Conservation (phyloP, 2,797 vertebrate genomes). For the Chromis chromis region DNA sequence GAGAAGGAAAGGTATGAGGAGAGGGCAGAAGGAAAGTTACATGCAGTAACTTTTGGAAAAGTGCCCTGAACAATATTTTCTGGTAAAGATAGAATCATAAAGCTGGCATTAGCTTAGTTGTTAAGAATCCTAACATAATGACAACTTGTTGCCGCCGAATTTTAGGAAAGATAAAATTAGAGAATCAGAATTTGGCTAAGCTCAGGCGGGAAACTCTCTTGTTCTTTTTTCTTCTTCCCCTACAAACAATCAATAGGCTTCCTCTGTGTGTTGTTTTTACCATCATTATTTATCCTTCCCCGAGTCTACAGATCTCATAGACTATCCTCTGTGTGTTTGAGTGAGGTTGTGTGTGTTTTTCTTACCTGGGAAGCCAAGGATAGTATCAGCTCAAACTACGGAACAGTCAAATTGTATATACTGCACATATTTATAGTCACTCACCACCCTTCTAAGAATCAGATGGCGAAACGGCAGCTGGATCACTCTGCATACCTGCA, state of each 20-base stretch:
- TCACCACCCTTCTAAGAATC: conserved; percentile 22
- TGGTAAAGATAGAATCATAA: background rate
- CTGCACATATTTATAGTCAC: background rate
- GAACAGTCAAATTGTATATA: background rate
- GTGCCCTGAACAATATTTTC: background rate
- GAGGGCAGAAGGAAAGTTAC: background rate
- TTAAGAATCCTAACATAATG: background rate
- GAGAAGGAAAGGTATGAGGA: background rate
- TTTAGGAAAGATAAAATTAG: background rate
- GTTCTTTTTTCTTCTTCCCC: conserved; percentile 7
- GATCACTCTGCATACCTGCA: conserved; percentile 68
- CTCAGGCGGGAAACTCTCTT: background rate
- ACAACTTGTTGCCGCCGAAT: background rate
- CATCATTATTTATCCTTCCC: conserved; percentile 13
- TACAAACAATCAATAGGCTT: conserved; percentile 33
- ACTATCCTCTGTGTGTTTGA: background rate
- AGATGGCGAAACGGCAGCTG: conserved; percentile 41
- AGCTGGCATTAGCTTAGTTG: background rate
- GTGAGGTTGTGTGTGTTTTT: conserved; percentile 10
- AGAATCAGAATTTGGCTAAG: conserved; percentile 2
- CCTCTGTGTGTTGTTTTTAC: conserved; percentile 23
- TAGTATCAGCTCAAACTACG: conserved; percentile 20
- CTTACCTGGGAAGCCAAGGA: conserved; percentile 62
- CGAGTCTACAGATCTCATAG: conserved; percentile 3
- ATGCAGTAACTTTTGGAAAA: background rate